Base-by-base conservation (phyloP, 2,113 vertebrate species). In the Bos javanicus region DNA sequence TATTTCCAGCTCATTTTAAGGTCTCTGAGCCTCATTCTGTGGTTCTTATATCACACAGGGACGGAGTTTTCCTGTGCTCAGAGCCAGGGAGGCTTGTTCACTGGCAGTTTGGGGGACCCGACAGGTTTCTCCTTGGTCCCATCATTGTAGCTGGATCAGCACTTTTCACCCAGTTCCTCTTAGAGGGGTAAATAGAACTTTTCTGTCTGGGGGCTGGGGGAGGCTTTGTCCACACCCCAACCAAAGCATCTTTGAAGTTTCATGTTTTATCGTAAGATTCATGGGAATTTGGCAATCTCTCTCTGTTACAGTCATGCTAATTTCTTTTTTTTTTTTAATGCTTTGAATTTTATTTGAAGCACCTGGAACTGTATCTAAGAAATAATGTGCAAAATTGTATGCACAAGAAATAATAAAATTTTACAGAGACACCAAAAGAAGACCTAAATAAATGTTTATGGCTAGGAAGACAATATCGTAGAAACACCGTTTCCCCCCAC, bases 381-480 rank as follows among this genome's bases (percentile, higher is more conserved):
- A 30, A 13, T 62, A 56, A 30, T 14, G 48, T 30, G 21, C 9
- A 74, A 46, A 48, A 28, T 46, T 1, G 1, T 12, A 2, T 13
- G 48, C 46, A 50, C 36, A 76, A 43, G 30, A 88, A 71, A 86
- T 2, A 25, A 50, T 26, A 43, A 23, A n/a, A 28, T 21, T 62
- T n/a, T 7, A 7, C 13, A 19, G 56, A 30, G n/a, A 82, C 4
- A 71, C 0, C 36, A 5, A 8, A n/a, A 25, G 81, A 60, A 64
- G n/a, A 14, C 26, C 19, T 87, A 17, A 33, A 0, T 46, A 2
- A 2, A 0, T 2, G 57, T 19, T 30, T 5, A 1, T 0, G 30
- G 81, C 1, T 9, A 19, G 80, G 43, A 54, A 78, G 57, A 71
- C 60, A 2, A 0, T 25, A 2, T 21, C 33, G 0, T 1, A 0